phyloP scores from a whole-genome alignment of 2,888 invertebrate genomes.

The Ceramica pisi region DNA sequence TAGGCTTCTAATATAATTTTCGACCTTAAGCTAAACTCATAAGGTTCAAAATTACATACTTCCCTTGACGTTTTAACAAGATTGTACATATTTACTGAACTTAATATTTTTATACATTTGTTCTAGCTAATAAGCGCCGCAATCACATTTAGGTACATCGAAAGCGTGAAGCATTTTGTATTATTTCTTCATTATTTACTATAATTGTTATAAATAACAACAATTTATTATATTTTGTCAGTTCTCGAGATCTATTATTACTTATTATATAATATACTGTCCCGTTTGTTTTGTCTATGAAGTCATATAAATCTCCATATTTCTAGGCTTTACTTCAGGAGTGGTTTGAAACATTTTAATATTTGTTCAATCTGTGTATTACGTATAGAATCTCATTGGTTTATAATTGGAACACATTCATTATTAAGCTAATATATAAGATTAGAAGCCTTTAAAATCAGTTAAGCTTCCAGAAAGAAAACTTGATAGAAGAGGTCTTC shows the following conservation, averaged over 20 bases:
- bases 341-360: background rate
- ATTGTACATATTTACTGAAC: conserved; percentile 60
- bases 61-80: conserved; percentile 32
- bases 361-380: conserved; percentile 15
- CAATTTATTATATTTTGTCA: conserved; percentile 43
- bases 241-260: conserved; percentile 49
- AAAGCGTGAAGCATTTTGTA: conserved; percentile 62
- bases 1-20: conserved; percentile 43
- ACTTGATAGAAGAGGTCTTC: background rate
- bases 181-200: conserved; percentile 19
- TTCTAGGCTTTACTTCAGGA: conserved; percentile 1
- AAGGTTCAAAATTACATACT: conserved; percentile 47
- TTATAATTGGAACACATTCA: conserved; percentile 24
- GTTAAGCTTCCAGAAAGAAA: background rate
- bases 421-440: conserved; percentile 6
- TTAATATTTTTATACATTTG: conserved; percentile 55
- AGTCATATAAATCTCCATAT: background rate
- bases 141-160: conserved; percentile 58
- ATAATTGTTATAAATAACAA: conserved; percentile 4
- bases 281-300: conserved; percentile 27
- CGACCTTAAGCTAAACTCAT: conserved; percentile 39
- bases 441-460: conserved; percentile 9
- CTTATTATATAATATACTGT: conserved; percentile 20
- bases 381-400: conserved; percentile 17
- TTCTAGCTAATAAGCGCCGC: conserved; percentile 60